Conservation (phyloP, 1,140 invertebrate genomes). For the Chelonus insularis region DNA sequence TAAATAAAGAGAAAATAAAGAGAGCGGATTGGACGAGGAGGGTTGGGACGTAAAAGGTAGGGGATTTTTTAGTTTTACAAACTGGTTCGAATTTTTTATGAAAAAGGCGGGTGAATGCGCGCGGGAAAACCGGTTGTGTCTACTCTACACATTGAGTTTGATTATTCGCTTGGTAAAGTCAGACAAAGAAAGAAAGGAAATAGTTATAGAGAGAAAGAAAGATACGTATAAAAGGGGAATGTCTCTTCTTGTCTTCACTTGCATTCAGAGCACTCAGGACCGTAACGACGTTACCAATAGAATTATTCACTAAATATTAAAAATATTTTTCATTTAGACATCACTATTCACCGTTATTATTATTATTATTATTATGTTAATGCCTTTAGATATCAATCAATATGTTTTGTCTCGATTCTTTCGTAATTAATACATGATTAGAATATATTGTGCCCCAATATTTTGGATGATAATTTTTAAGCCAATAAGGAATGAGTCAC, state of each 20-base stretch:
- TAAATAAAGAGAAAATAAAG: no score
- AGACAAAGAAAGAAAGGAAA: background rate
- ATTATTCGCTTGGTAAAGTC: background rate
- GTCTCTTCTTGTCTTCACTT: slow-evolving; percentile 25
- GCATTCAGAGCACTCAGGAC: background rate
- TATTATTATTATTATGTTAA: no score
- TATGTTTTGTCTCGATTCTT: no score
- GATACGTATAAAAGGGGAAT: slow-evolving; percentile 38
- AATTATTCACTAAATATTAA: background rate
- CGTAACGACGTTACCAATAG: background rate
- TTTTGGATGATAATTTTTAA: no score
- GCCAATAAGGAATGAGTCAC: no score
- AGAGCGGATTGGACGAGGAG: no score
- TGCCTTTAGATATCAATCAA: no score
- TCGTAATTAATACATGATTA: no score
- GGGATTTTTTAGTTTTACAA: slow-evolving; percentile 60
- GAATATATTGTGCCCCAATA: no score
- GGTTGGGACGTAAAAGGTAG: no score
- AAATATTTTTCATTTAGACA: background rate
- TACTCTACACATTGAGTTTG: slow-evolving; percentile 29
- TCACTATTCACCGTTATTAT: no score
- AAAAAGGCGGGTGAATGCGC: slow-evolving; percentile 54
- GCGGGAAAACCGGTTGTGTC: slow-evolving; percentile 55
- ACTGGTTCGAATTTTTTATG: slow-evolving; percentile 61
- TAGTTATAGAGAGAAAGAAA: slow-evolving; percentile 6